Conservation (phyloP, 2,797 vertebrate species). For the Sarcoramphus papa region DNA sequence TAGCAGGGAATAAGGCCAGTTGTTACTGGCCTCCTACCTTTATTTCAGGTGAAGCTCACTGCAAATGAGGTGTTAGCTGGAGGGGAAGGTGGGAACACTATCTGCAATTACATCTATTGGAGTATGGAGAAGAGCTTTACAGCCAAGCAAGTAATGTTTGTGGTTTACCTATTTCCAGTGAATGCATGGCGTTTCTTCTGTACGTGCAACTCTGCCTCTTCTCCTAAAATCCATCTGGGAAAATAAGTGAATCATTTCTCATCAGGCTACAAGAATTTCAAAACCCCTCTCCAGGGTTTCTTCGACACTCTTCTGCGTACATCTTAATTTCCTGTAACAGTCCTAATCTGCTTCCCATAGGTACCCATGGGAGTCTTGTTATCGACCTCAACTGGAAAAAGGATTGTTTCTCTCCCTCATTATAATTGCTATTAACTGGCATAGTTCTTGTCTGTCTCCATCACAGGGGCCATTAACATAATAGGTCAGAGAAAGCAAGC, state of each 20-base stretch:
- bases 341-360: neutral
- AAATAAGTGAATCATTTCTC: conserved; percentile 16
- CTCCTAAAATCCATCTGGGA: neutral
- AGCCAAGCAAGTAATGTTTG: neutral
- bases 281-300: neutral
- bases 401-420: conserved; percentile 15
- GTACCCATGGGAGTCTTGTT: conserved; percentile 32
- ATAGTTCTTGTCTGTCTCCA: neutral
- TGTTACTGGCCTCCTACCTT: neutral
- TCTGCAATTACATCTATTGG: neutral
- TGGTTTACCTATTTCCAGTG: neutral
- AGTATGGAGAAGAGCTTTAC: neutral
- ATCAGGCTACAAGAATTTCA: neutral
- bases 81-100: neutral
- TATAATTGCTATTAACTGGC: conserved; percentile 23
- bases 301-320: neutral
- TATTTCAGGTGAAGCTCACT: neutral
- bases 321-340: conserved; percentile 41
- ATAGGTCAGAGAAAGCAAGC: neutral
- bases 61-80: neutral
- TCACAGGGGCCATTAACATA: neutral
- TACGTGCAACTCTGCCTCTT: neutral
- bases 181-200: neutral
- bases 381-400: conserved; percentile 44
- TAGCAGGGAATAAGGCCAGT: neutral